Conservation (phyloP, 1,140 invertebrate species). For the Bathynomus jamesi region DNA sequence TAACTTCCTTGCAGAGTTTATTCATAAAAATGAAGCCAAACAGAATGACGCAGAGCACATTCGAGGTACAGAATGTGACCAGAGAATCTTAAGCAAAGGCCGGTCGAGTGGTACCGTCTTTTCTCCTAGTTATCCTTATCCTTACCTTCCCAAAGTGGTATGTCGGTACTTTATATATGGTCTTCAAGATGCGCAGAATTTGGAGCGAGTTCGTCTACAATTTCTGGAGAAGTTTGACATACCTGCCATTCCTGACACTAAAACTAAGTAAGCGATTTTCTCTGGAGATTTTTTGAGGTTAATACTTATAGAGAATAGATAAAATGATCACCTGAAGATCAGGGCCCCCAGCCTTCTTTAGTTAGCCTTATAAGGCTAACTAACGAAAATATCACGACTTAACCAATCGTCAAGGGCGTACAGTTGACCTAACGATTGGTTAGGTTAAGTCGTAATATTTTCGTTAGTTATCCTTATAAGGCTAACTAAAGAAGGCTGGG, state of each 20-base stretch:
- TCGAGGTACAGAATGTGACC: slow-evolving; percentile 91
- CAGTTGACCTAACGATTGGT: too few species aligned
- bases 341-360: too few species aligned
- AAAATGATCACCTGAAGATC: too few species aligned
- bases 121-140: slow-evolving; percentile 91
- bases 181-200: slow-evolving; percentile 86
- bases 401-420: too few species aligned
- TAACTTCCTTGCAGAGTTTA: slow-evolving; percentile 72
- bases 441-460: too few species aligned
- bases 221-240: slow-evolving; percentile 79
- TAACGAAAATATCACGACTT: too few species aligned
- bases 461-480: too few species aligned
- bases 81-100: slow-evolving; percentile 88
- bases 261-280: slow-evolving; percentile 27
- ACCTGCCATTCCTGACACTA: slow-evolving; percentile 48
- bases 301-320: too few species aligned
- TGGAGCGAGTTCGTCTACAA: slow-evolving; percentile 81
- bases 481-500: too few species aligned
- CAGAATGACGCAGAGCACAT: slow-evolving; percentile 88
- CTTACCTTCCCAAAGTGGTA: slow-evolving; percentile 86
- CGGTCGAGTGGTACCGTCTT: slow-evolving; percentile 82
- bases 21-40: slow-evolving; percentile 79
- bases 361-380: too few species aligned
- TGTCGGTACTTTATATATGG: slow-evolving; percentile 96
- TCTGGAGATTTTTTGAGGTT: too few species aligned